A percentile compares a stretch with the other conserved stretches of the same genome.
Conservation (phyloP, 2,888 invertebrate species). For the Apantesis nais region DNA sequence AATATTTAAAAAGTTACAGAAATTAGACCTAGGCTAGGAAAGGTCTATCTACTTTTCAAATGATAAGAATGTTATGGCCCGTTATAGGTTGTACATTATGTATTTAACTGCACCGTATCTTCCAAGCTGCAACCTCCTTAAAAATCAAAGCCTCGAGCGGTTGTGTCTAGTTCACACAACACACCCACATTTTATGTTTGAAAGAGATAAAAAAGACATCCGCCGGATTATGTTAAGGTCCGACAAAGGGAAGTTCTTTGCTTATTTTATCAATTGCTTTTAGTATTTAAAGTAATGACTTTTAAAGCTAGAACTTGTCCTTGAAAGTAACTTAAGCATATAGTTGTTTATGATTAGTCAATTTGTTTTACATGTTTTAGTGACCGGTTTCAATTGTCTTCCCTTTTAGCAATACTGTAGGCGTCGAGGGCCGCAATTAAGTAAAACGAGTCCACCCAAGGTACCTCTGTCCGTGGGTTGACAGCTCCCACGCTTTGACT, state of each 20-base stretch:
- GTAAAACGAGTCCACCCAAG: conserved; percentile 68
- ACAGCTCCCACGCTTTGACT: conserved; percentile 70
- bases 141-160: conserved; percentile 45
- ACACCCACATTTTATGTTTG: conserved; percentile 73
- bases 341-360: conserved; percentile 8
- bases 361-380: conserved; percentile 27
- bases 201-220: conserved; percentile 76
- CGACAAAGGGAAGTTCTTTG: conserved; percentile 49
- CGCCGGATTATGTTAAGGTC: conserved; percentile 71
- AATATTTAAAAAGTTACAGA: background rate
- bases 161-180: conserved; percentile 64
- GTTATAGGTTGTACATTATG: background rate
- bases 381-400: conserved; percentile 51
- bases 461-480: conserved; percentile 69
- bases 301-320: conserved; percentile 19
- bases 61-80: background rate
- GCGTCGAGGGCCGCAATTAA: conserved; percentile 68
- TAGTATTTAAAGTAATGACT: conserved; percentile 36
- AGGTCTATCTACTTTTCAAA: background rate
- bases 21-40: background rate
- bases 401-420: conserved; percentile 55
- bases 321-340: background rate
- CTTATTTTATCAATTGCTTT: conserved; percentile 28
- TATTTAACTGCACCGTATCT: background rate
- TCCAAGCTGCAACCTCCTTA: conserved; percentile 46